Conservation (phyloP, 1,140 invertebrate species). For the Sweltsa coloradensis region DNA sequence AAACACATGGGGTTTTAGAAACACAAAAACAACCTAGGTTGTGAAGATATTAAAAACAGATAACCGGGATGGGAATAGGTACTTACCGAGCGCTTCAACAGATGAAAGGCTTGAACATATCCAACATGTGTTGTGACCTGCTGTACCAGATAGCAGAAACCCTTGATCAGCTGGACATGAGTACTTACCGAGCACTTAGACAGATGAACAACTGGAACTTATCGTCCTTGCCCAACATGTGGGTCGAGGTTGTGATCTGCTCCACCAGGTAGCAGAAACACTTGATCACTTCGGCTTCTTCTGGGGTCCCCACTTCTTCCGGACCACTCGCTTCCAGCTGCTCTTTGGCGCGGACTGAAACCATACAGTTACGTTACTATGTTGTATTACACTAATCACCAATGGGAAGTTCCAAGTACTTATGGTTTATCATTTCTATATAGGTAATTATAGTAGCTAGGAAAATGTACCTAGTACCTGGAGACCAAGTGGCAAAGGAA, state of each 20-base stretch:
- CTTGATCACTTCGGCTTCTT: slow-evolving; percentile 36
- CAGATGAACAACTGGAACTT: slow-evolving; percentile 97
- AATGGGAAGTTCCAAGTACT: too few relatives aligned
- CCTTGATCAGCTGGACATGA: slow-evolving; percentile 8
- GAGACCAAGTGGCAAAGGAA: too few relatives aligned
- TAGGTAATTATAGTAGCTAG: too few relatives aligned
- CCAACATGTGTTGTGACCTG: background rate
- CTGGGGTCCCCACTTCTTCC: slow-evolving; percentile 36
- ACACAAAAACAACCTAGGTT: background rate
- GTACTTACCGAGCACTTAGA: slow-evolving; percentile 65
- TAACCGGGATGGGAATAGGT: background rate
- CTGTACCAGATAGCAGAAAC: background rate
- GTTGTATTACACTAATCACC: too few relatives aligned
- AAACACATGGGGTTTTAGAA: too few relatives aligned
- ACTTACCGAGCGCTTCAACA: background rate
- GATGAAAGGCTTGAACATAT: background rate
- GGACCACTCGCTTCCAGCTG: slow-evolving; percentile 65
- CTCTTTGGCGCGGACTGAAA: slow-evolving; percentile 70
- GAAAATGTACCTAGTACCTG: too few relatives aligned
- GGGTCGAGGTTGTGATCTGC: slow-evolving; percentile 72
- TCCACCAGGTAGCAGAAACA: slow-evolving; percentile 68
- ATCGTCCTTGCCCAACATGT: slow-evolving; percentile 90
- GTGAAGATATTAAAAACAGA: background rate
- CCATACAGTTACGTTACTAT: slow-evolving; percentile 8
- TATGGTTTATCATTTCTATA: too few relatives aligned